Evolutionary conservation across 92 coral and sea anemone genomes (phyloP).

Genomic region (Palythoa caribaeorum): DNA sequence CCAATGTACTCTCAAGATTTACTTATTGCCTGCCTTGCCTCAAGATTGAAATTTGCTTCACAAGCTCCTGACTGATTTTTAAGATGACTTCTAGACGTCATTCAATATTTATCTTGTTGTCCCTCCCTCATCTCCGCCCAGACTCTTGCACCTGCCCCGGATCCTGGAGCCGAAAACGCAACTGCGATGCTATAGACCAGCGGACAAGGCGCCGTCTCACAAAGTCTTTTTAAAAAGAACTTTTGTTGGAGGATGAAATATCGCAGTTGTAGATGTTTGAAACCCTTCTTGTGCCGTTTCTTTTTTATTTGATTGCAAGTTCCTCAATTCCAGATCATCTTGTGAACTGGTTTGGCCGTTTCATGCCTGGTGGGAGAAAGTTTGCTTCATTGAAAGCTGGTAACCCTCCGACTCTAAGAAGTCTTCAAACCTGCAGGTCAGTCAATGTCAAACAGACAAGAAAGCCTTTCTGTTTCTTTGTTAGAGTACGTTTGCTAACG

Average conservation of each 20-base stretch:
- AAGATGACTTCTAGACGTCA: background rate
- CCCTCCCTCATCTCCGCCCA: background rate
- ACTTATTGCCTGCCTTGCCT: too few relatives aligned
- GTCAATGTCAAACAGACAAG: conserved; percentile 41
- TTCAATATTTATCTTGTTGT: background rate
- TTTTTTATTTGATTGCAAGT: conserved; percentile 72
- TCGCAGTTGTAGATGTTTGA: conserved; percentile 79
- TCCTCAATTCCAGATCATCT: conserved; percentile 74
- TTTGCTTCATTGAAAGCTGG: conserved; percentile 86
- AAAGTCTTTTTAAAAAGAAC: conserved; percentile 40
- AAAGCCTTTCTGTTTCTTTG: conserved; percentile 33
- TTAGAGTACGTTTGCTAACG: conserved; percentile 27
- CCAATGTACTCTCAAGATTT: too few relatives aligned
- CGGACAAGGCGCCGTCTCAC: conserved; percentile 56
- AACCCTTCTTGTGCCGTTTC: conserved; percentile 65
- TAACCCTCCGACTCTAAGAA: conserved; percentile 70
- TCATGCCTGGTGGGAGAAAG: conserved; percentile 99
- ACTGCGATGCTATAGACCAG: conserved; percentile 49
- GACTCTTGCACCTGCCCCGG: background rate
- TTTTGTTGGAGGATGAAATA: conserved; percentile 42
- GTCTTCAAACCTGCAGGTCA: conserved; percentile 76
- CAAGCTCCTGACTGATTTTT: too few relatives aligned
- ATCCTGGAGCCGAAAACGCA: conserved; percentile 2
- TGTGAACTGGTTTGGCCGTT: conserved; percentile 76
- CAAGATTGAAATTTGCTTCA: too few relatives aligned